phyloP scores from a whole-genome alignment of 2,888 invertebrate species.

The Eupeodes luniger region DNA sequence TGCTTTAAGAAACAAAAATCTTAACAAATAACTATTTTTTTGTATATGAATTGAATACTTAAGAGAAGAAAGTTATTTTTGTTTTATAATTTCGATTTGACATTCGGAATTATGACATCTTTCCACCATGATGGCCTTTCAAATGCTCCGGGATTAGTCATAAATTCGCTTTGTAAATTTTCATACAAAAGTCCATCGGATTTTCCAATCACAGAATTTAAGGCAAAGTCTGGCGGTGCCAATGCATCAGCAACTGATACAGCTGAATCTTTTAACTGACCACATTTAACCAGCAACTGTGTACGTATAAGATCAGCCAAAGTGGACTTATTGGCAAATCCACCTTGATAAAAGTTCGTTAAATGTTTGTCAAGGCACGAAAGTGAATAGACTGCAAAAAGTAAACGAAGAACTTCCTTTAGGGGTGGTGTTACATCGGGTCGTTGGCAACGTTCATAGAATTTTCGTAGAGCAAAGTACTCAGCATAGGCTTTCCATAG shows the following conservation, averaged over 20 bases:
- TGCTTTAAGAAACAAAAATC: too few relatives aligned
- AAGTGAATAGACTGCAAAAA: conserved; percentile 86
- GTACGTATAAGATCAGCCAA: conserved; percentile 88
- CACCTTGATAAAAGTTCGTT: conserved; percentile 88
- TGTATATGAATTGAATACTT: too few relatives aligned
- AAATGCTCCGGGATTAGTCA: conserved; percentile 88
- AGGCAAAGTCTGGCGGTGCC: conserved; percentile 94
- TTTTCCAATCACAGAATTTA: conserved; percentile 93
- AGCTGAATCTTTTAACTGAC: conserved; percentile 89
- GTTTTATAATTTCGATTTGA: conserved; percentile 81
- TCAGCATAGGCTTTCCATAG: conserved; percentile 92
- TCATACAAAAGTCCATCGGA: conserved; percentile 90
- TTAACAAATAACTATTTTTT: too few relatives aligned
- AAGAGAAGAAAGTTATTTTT: neutral
- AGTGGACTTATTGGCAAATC: conserved; percentile 85
- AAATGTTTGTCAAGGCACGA: conserved; percentile 89
- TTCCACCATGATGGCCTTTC: conserved; percentile 91
- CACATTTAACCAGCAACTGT: conserved; percentile 89
- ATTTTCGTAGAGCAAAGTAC: conserved; percentile 85
- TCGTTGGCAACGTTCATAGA: conserved; percentile 80
- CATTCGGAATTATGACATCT: conserved; percentile 84
- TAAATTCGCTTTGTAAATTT: conserved; percentile 89
- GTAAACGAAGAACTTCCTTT: conserved; percentile 84
- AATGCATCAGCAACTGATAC: conserved; percentile 93
- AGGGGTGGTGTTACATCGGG: conserved; percentile 81